Evolutionary conservation across 2,797 vertebrate genomes (phyloP), one percentile per base, ranked within the genome.

Genomic region (Labroides dimidiatus): DNA sequence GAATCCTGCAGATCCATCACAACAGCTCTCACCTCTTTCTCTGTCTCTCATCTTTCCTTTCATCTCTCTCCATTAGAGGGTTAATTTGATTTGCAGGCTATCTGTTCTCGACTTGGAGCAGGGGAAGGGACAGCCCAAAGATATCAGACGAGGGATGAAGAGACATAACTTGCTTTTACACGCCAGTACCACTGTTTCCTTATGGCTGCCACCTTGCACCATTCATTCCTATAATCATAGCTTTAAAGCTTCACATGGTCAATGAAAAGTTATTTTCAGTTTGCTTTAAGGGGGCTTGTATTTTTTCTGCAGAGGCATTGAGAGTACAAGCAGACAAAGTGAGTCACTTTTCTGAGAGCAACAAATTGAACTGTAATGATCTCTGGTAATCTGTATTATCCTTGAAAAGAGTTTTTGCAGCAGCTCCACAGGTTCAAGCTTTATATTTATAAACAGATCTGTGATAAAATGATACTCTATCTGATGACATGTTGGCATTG

Each of bases 31-130:
- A 20, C 45, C 47, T 49, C 47, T 49, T 59, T 74, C 61, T 65
- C 77, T 44, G 43, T 8, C 54, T 62, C 73, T 78, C 76, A 55
- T 78, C 67, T 61, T 75, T 78, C 59, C 69, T 50, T 69, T 82
- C 78, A 84, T 87, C 77, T 72, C 62, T 75, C 78, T 85, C 85
- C 86, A 90, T 87, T 89, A 87, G 86, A 84, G 45, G 21, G 58
- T 66, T 92, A 91, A 94, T 94, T 91, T 83, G 83, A 93, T 94
- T 91, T 88, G 71, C 77, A 86, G 81, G 74, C 82, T 80, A 82
- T 90, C 83, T 82, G 77, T 69, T 72, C 78, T 68, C 79, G 51
- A 51, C 81, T 84, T 74, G 80, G 43, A 75, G 67, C 67, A 16
- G 48, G 57, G 39, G 53, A 69, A 63, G 56, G 69, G 78, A 81